phyloP scores from a whole-genome alignment of 2,797 vertebrate species.

The Rhabdomys pumilio region DNA sequence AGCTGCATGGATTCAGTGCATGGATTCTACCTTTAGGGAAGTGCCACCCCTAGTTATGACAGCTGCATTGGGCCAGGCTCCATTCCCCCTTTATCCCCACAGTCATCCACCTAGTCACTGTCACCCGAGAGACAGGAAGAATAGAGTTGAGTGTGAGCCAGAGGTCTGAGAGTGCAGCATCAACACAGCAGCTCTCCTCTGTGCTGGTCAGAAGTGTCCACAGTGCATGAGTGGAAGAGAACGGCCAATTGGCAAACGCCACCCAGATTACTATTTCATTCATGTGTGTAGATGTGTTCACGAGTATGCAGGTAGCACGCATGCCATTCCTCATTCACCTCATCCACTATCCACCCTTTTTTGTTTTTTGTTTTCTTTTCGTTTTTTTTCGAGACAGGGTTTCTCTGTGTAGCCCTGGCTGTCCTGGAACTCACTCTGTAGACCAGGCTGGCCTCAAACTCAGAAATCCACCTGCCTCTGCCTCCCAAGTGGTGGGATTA shows the following conservation, averaged over 20 bases:
- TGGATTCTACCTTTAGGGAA: neutral
- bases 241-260: neutral
- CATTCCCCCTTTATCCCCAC: fast-evolving
- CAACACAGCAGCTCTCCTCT: neutral
- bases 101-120: neutral
- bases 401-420: too few species aligned
- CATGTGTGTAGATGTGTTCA: neutral
- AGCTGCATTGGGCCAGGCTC: neutral
- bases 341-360: neutral
- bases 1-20: neutral
- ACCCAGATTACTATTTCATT: neutral
- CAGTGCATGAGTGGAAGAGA: neutral
- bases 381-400: too few species aligned
- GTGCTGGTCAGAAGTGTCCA: neutral
- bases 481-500: too few species aligned
- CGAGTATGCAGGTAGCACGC: neutral
- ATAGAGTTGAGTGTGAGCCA: neutral
- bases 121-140: neutral
- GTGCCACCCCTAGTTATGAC: neutral
- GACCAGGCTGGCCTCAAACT: too few species aligned
- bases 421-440: too few species aligned
- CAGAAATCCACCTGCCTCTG: too few species aligned
- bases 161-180: neutral
- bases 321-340: neutral
- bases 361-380: neutral